Evolutionary conservation across 2,113 vertebrate genomes (phyloP), one percentile per base, ranked within the genome.

Genomic region (Ranitomeya imitator): DNA sequence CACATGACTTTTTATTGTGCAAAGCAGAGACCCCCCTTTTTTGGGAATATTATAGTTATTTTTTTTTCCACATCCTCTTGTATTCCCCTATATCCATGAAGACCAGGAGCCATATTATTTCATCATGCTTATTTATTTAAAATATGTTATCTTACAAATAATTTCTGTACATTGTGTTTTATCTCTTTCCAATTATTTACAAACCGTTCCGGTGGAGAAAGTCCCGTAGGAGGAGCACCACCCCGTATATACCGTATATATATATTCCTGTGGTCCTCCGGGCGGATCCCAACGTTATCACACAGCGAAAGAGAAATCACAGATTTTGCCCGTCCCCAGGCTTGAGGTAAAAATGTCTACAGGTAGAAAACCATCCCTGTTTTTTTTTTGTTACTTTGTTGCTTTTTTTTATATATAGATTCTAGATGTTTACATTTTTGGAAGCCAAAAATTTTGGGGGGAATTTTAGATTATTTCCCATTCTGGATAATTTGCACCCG

Each of bases 91-190:
- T 37, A 31, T 73, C 45, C 59, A 69, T 26, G 45, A 21, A 55
- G 23, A 19, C 61, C n/a, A 37, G 16, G 10, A 84, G 80, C 21
- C 59, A 78, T n/a, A 23, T 77, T 88, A 23, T 77, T 88, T 26
- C 15, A 55, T 88, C 87, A 88, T 83, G 80, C 80, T 83, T 88
- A 83, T 87, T 87, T 87, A 87, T 88, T 88, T 88, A 88, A 88
- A 88, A 88, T 88, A 88, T 77, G 77, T 88, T 77, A 63, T 55
- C 63, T 84, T 88, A 88, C 87, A 88, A 88, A 88, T 83, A 77
- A 57, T 88, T 74, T 83, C 77, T 88, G 60, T 88, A 88, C 87
- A 88, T 52, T 54, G 31, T 77, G 21, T 61, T 60, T 45, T 67
- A 57, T 76, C 63, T 37, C 18, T 77, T 45, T 3, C 37, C 19